These are phyloP conservation scores for Drosophila asahinai DNA, from an alignment of 1,140 invertebrate species.

Conservation along the genomic window DNA sequence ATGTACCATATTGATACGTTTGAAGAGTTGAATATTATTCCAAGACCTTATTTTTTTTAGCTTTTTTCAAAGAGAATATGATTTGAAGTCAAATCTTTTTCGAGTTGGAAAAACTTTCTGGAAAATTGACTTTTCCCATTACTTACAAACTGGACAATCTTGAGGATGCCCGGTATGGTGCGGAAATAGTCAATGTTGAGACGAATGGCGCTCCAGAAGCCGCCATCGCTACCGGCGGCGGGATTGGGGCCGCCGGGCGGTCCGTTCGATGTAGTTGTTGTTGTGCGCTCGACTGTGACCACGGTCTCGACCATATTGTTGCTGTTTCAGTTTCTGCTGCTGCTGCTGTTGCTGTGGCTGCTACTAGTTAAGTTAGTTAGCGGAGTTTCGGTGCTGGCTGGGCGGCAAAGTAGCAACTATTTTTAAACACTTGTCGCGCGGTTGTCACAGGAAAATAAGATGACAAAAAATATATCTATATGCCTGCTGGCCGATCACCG, in stretches of 20 bases:
- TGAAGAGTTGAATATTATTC: not conserved
- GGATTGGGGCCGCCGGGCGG: constrained; percentile 85
- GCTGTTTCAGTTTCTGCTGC: constrained; percentile 12
- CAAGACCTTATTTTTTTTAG: constrained; percentile 1
- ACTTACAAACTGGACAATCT: constrained; percentile 88
- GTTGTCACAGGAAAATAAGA: constrained; percentile 73
- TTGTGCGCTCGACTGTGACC: constrained; percentile 87
- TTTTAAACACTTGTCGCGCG: constrained; percentile 68
- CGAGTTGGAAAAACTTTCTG: too few species aligned
- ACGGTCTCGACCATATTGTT: constrained; percentile 89
- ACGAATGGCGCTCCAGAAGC: constrained; percentile 86
- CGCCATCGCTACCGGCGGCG: constrained; percentile 72
- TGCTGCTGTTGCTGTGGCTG: not conserved
- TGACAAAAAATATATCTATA: constrained; percentile 62
- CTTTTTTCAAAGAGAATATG: too few species aligned
- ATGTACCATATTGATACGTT: too few species aligned
- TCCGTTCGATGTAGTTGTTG: constrained; percentile 86
- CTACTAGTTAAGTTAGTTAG: constrained; percentile 8
- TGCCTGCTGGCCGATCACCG: constrained; percentile 22
- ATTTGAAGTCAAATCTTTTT: too few species aligned
- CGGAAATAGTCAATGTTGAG: constrained; percentile 88
- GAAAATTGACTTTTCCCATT: not conserved
- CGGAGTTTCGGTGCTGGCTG: constrained; percentile 29
- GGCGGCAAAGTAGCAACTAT: constrained; percentile 45
- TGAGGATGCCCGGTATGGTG: constrained; percentile 87